A percentile compares a stretch with the other conserved stretches of the same genome.
Conservation (phyloP, 2,888 invertebrate species). For the Lordiphosa fenestrarum region DNA sequence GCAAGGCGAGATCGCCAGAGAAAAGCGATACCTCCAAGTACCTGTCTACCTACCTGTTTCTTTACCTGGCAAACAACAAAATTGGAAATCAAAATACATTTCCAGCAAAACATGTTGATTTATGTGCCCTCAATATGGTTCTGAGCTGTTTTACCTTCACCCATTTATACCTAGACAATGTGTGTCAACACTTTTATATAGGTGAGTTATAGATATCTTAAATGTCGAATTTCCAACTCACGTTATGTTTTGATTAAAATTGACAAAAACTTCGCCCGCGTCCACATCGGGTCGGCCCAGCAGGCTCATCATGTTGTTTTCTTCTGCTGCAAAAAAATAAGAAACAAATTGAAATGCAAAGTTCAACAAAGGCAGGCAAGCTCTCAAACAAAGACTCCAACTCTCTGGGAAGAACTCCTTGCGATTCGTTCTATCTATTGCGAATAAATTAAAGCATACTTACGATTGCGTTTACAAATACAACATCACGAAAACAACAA, state of each 20-base stretch:
- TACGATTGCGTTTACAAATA: slow-evolving; percentile 12
- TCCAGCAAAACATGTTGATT: background rate
- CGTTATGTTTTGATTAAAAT: slow-evolving; percentile 99
- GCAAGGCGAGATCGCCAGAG: too few species aligned
- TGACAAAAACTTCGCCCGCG: slow-evolving; percentile 94
- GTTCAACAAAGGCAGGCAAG: slow-evolving; percentile 5
- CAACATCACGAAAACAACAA: slow-evolving; percentile 46
- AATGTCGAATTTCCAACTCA: slow-evolving; percentile 83
- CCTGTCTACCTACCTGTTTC: too few species aligned
- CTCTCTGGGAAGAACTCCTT: slow-evolving; percentile 3
- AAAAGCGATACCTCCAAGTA: too few species aligned
- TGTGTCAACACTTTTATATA: background rate
- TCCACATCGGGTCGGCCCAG: slow-evolving; percentile 80
- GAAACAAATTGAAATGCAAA: slow-evolving; percentile 28
- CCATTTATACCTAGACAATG: background rate
- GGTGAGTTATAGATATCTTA: background rate
- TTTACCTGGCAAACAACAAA: background rate
- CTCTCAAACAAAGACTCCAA: slow-evolving; percentile 7
- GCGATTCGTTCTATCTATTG: slow-evolving; percentile 1
- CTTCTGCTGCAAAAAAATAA: slow-evolving; percentile 11
- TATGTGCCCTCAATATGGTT: background rate
- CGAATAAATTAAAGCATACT: slow-evolving; percentile 9
- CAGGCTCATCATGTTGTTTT: slow-evolving; percentile 73
- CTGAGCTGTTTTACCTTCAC: background rate
- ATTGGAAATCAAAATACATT: background rate